phyloP scores from a whole-genome alignment of 2,797 vertebrate species.

The Halcyon leucocephala region DNA sequence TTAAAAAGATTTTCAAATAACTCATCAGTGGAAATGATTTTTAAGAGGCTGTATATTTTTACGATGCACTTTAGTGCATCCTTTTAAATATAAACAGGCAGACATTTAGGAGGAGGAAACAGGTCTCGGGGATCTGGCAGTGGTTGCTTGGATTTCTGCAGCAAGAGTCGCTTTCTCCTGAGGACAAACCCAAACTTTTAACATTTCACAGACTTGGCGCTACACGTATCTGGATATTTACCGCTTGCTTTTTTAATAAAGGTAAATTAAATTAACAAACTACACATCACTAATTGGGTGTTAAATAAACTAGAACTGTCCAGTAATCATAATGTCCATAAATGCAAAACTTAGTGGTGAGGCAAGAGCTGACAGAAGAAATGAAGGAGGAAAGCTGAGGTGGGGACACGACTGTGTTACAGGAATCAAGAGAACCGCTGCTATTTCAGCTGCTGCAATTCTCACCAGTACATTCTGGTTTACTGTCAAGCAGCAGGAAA shows the following conservation, averaged over 20 bases:
- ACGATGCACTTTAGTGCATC: background rate
- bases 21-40: conserved; percentile 35
- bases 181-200: background rate
- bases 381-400: background rate
- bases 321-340: background rate
- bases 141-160: background rate
- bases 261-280: background rate
- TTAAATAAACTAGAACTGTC: background rate
- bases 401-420: background rate
- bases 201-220: background rate
- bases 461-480: background rate
- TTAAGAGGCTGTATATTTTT: conserved; percentile 31
- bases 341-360: background rate
- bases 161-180: background rate
- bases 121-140: background rate
- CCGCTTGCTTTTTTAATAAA: background rate
- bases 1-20: conserved; percentile 28
- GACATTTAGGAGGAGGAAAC: background rate
- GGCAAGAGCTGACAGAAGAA: background rate
- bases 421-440: background rate
- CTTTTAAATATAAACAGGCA: background rate
- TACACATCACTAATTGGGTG: background rate
- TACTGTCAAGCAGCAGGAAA: background rate
- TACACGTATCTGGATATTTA: background rate
- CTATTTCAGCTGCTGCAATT: background rate